phyloP scores from a whole-genome alignment of 2,888 invertebrate species.

The Microplitis manilae region DNA sequence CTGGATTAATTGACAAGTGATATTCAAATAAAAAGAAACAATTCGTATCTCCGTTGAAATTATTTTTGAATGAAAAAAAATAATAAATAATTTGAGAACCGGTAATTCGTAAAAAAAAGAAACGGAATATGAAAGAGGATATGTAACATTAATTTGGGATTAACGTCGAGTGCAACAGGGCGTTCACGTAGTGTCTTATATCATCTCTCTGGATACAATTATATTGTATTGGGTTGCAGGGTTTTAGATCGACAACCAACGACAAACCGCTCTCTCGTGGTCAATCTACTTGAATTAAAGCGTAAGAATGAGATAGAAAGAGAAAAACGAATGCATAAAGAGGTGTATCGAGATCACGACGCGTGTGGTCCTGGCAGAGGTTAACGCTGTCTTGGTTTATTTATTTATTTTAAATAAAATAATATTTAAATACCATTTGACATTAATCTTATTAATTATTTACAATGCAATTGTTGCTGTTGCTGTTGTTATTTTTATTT shows the following conservation, averaged over 20 bases:
- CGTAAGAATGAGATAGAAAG: conserved; percentile 39
- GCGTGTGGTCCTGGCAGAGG: conserved; percentile 58
- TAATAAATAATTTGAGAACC: too few species aligned
- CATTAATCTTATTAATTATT: conserved; percentile 43
- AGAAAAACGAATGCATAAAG: conserved; percentile 15
- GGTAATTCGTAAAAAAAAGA: conserved; percentile 6
- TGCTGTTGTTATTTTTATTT: neutral
- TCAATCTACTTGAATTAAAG: conserved; percentile 43
- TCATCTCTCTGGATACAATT: too few species aligned
- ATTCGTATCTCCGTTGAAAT: neutral
- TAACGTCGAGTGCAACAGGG: conserved; percentile 42
- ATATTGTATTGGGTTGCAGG: conserved; percentile 19
- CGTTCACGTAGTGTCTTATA: conserved; percentile 28
- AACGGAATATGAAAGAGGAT: conserved; percentile 7
- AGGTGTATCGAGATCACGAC: conserved; percentile 58
- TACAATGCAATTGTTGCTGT: neutral
- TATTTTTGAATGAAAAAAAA: too few species aligned
- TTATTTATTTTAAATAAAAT: conserved; percentile 17
- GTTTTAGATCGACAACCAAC: conserved; percentile 32
- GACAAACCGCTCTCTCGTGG: conserved; percentile 49
- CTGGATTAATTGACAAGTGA: too few species aligned
- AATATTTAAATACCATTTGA: conserved; percentile 9
- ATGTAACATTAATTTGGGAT: conserved; percentile 56
- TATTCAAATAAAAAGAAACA: neutral
- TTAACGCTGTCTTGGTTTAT: conserved; percentile 36